phyloP scores from a whole-genome alignment of 1,140 invertebrate genomes.

The Halesus radiatus region DNA sequence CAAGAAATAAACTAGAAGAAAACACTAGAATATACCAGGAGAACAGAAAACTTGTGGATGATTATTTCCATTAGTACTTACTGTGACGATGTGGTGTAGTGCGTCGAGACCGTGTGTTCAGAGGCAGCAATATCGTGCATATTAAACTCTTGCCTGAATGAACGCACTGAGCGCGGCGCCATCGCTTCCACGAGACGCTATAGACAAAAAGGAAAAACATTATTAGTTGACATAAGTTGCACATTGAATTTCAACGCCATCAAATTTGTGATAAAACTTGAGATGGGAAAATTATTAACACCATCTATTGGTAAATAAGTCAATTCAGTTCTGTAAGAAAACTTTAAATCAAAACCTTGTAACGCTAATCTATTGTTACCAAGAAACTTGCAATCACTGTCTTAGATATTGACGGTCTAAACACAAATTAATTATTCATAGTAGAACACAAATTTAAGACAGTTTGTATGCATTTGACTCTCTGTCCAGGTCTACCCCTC shows the following conservation, averaged over 20 bases:
- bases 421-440: too few species aligned
- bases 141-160: conserved; percentile 85
- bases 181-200: conserved; percentile 78
- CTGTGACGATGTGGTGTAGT: conserved; percentile 63
- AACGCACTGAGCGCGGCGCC: conserved; percentile 79
- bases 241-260: not conserved
- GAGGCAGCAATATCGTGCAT: conserved; percentile 78
- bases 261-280: not conserved
- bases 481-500: too few species aligned
- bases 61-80: conserved; percentile 66
- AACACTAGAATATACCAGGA: too few species aligned
- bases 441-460: too few species aligned
- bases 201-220: conserved; percentile 59
- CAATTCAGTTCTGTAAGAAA: too few species aligned
- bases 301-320: not conserved
- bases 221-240: not conserved
- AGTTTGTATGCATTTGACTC: too few species aligned
- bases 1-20: too few species aligned
- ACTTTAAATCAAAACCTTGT: too few species aligned
- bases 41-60: not conserved
- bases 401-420: too few species aligned
- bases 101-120: conserved; percentile 75
- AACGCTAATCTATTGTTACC: too few species aligned
- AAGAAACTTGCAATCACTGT: too few species aligned
- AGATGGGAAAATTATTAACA: not conserved